Conservation (phyloP, 2,113 vertebrate genomes). For the Chamaea fasciata region DNA sequence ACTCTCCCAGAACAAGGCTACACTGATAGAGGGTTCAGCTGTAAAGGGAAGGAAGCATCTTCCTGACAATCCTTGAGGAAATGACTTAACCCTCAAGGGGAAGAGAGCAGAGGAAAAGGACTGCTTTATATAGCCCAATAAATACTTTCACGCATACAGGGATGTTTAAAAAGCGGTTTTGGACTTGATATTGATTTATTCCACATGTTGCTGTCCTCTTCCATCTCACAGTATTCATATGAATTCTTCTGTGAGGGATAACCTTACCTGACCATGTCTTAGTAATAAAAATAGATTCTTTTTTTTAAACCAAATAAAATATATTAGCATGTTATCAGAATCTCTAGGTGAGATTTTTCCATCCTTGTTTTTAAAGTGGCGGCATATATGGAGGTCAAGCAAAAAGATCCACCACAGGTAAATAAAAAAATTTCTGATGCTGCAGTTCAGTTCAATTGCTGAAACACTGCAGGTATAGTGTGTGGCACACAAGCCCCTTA, state of each 20-base stretch:
- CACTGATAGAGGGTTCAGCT: background rate
- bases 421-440: background rate
- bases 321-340: background rate
- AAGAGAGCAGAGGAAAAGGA: background rate
- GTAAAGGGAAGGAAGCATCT: slow-evolving; percentile 39
- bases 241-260: background rate
- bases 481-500: background rate
- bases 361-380: background rate
- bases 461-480: background rate
- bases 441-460: background rate
- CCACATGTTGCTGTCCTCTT: background rate
- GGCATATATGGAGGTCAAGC: background rate
- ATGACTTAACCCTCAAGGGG: background rate
- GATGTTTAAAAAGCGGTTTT: background rate
- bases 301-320: background rate
- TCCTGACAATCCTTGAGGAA: slow-evolving; percentile 14
- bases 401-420: background rate
- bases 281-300: background rate
- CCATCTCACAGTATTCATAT: background rate
- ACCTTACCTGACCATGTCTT: background rate
- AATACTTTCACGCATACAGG: background rate
- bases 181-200: background rate
- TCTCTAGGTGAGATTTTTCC: background rate
- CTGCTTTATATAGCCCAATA: background rate
- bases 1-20: background rate